Percentiles rank a stretch among this genome's conserved stretches.
Evolutionary conservation across 2,888 invertebrate species (phyloP).

Genomic region (Lumbricus terrestris): DNA sequence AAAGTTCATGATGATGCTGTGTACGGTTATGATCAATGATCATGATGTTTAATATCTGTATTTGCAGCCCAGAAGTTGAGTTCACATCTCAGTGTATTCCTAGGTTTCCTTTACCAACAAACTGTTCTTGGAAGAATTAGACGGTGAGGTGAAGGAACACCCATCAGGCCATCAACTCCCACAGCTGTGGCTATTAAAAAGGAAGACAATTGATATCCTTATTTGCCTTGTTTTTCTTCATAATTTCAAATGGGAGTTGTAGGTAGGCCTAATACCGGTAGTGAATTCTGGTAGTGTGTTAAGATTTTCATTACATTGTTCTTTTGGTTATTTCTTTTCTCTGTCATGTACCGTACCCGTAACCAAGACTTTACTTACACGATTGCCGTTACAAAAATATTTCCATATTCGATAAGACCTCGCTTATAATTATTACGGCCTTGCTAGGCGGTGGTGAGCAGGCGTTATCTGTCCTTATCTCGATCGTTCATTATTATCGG

Average conservation of each 20-base stretch:
- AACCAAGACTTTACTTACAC: too few relatives aligned
- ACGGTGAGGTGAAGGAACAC: too few relatives aligned
- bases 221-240: neutral
- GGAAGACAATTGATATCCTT: too few relatives aligned
- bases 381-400: neutral
- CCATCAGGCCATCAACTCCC: too few relatives aligned
- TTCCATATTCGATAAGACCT: neutral
- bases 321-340: neutral
- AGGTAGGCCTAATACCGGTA: too few relatives aligned
- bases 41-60: neutral
- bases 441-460: neutral
- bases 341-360: neutral
- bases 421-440: neutral
- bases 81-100: neutral
- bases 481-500: neutral
- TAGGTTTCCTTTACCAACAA: neutral
- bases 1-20: neutral
- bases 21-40: neutral
- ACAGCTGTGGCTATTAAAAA: too few relatives aligned
- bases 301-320: neutral
- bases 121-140: too few relatives aligned
- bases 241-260: neutral
- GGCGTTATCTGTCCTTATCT: neutral
- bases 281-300: neutral
- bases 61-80: neutral